Evolutionary conservation across 2,797 vertebrate genomes (phyloP).

Genomic region (Austrolebias charrua): DNA sequence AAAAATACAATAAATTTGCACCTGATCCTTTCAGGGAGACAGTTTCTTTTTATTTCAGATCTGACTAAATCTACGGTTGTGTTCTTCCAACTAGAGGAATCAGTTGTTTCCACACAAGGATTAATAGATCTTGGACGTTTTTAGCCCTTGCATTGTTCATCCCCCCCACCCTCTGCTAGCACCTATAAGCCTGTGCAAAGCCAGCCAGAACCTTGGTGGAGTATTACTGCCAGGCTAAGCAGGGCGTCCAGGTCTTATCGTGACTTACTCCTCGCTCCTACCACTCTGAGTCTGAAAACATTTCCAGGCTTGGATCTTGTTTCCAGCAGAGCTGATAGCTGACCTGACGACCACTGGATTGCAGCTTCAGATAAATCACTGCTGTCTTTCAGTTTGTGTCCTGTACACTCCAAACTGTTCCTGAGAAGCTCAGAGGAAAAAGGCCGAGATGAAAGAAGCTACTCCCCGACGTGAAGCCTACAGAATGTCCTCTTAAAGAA

Average conservation of each 20-base stretch:
- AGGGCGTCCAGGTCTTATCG: constrained; percentile 16
- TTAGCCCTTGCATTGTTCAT: constrained; percentile 39
- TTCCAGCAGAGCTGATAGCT: constrained; percentile 42
- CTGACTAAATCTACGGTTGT: not conserved
- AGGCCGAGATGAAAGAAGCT: constrained; percentile 21
- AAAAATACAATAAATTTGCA: no score
- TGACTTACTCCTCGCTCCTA: constrained; percentile 29
- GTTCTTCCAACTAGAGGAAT: constrained; percentile 10
- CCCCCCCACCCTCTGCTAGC: constrained; percentile 32
- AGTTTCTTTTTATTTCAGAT: not conserved
- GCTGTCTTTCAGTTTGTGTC: not conserved
- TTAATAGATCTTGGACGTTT: constrained; percentile 30
- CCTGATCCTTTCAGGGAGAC: not conserved
- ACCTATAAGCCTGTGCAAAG: constrained; percentile 36
- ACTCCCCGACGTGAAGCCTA: not conserved
- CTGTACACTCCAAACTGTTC: constrained; percentile 32
- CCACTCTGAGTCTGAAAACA: constrained; percentile 26
- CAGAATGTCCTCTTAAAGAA: not conserved
- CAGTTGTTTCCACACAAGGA: constrained; percentile 38
- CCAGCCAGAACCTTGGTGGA: constrained; percentile 23
- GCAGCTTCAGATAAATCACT: constrained; percentile 14
- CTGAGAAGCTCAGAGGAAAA: constrained; percentile 9
- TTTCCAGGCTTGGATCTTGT: constrained; percentile 10
- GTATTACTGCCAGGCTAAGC: constrained; percentile 19
- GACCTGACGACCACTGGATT: constrained; percentile 23